Evolutionary conservation across 1,140 invertebrate genomes (phyloP), one percentile per base, ranked within the genome.

Genomic region (Venturia canescens): DNA sequence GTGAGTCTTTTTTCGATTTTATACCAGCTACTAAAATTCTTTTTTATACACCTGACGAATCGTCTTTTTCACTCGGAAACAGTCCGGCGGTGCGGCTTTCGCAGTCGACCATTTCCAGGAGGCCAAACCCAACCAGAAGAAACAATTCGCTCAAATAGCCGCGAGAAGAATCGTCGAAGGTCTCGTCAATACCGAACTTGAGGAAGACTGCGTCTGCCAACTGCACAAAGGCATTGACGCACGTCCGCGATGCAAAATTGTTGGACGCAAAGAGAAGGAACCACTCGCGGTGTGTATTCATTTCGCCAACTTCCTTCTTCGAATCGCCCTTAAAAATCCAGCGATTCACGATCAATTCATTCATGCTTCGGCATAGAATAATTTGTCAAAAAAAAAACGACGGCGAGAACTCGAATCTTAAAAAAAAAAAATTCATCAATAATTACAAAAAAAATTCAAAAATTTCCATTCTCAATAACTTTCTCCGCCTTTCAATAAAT

Each of bases 1-100:
- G 93, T 93, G 85, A 91, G 90, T 88, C 79, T 71, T 34, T 44
- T 79, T 79, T 60, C 11, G 50, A 53, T 53, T 34, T 53, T 38
- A 34, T 70, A 16, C 29, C 18, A 38, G 34, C 16, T 74, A 48
- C 71, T n/a, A 57, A 70, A 9, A 75, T 23, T 31, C 34, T 53
- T 57, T 29, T 77, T 71, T 27, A 13, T n/a, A 75, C 50, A 70
- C 23, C 15, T 66, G 31, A 78, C 15, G 48, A 53, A 53, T 48
- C 50, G 23, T n/a, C 60, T 74, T 57, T 66, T 29, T 70, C 26
- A 26, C 60, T 4, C 29, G 16, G 1, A 4, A 27, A 77, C 60
- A 94, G 94, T 91, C 91, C 48, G 92, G 92, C 18, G 94, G 94
- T 23, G 90, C 92, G 13, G 90, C 93, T 5, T 93, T 94, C 87